Percentiles rank a stretch among this genome's conserved stretches.
Evolutionary conservation across 2,888 invertebrate genomes (phyloP).

Genomic region (Ophion obscuratus): DNA sequence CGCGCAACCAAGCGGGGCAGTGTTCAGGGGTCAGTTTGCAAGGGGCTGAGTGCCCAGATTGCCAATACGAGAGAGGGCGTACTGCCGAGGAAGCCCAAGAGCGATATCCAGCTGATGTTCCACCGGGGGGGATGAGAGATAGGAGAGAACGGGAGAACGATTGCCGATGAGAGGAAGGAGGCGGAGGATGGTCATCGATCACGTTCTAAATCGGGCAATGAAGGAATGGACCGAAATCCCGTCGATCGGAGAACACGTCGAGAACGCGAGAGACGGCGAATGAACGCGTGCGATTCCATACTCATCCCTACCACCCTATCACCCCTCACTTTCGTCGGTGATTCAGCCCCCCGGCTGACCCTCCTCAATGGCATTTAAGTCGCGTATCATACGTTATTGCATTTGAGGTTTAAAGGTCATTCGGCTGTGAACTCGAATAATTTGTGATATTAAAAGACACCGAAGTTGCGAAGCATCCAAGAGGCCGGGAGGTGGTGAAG

Average conservation of each 20-base stretch:
- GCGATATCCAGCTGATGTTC: constrained; percentile 22
- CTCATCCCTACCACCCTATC: constrained; percentile 13
- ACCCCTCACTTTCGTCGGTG: background rate
- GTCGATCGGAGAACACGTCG: constrained; percentile 31
- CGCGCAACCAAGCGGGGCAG: background rate
- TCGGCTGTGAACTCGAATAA: constrained; percentile 20
- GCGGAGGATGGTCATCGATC: constrained; percentile 60
- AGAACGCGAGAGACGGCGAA: background rate
- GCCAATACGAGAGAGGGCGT: background rate
- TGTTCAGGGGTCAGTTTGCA: background rate
- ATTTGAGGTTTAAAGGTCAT: constrained; percentile 41
- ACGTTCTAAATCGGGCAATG: constrained; percentile 61
- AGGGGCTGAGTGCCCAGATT: background rate
- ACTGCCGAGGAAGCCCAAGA: background rate
- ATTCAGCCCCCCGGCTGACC: background rate
- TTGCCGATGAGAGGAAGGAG: background rate
- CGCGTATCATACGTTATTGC: background rate
- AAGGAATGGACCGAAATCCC: constrained; percentile 50
- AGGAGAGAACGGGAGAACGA: background rate
- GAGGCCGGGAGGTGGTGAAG: background rate
- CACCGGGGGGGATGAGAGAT: background rate
- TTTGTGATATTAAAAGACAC: constrained; percentile 28
- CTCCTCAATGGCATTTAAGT: constrained; percentile 12
- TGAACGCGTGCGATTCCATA: constrained; percentile 20
- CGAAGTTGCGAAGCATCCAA: background rate